Evolutionary conservation across 2,113 vertebrate genomes (phyloP).

Genomic region (Gadus chalcogrammus): DNA sequence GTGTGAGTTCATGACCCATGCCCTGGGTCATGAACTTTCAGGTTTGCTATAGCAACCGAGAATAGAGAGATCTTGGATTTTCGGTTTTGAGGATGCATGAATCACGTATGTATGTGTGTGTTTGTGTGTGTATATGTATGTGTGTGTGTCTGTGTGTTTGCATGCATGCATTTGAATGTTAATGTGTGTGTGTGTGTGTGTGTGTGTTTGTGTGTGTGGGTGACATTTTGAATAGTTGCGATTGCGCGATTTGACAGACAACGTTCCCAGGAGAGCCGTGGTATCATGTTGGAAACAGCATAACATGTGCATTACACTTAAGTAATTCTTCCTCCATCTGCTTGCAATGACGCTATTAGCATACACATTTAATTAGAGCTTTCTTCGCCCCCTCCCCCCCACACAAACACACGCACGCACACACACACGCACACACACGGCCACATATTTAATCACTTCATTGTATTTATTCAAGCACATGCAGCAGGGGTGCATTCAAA

Average conservation of each 20-base stretch:
- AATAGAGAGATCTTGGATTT: no score
- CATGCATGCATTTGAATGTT: no score
- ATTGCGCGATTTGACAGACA: slow-evolving; percentile 65
- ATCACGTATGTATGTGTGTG: no score
- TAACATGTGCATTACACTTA: slow-evolving; percentile 98
- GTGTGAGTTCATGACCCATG: neutral
- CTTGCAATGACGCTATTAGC: slow-evolving; percentile 99
- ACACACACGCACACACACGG: no score
- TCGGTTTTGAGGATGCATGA: no score
- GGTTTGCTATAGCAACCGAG: no score
- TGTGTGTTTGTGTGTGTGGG: neutral
- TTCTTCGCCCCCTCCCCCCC: slow-evolving; percentile 84
- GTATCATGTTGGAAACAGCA: slow-evolving; percentile 94
- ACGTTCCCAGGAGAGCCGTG: slow-evolving; percentile 86
- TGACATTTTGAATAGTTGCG: slow-evolving; percentile 27
- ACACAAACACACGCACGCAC: neutral
- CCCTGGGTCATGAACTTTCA: no score
- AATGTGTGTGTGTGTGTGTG: no score
- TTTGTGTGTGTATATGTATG: no score
- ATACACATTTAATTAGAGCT: slow-evolving; percentile 99
- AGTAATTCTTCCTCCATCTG: slow-evolving; percentile 99
- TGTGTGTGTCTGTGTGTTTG: no score
- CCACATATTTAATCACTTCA: slow-evolving; percentile 88
- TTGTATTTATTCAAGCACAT: slow-evolving; percentile 87
- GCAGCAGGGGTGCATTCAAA: slow-evolving; percentile 3